Base-by-base conservation (phyloP, 2,797 vertebrate genomes). In the Gobionotothen gibberifrons region DNA sequence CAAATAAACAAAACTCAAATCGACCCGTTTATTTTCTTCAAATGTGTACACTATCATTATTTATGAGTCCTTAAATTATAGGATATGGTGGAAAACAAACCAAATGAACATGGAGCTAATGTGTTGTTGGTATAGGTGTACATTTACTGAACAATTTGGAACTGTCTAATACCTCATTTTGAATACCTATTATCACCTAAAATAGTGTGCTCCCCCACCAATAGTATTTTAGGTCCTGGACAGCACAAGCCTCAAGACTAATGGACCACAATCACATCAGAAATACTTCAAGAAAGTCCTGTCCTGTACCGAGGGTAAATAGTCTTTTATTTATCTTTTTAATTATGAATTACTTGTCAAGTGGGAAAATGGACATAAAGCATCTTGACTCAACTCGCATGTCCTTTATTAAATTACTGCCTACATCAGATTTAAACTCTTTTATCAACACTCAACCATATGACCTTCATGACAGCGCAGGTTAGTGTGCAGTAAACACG, bases 381-480 rank as follows among this genome's bases (percentile, higher is more conserved):
- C 29, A 67, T 68, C 48, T 62, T 52, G 2, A 46, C 43, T 73
- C 39, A 39, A 56, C 9, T 61, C 16, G 13, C 19, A 63, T 17
- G 12, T 66, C 2, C 13, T 62, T 76, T 57, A 70, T 65, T 71
- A 42, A 40, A 59, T 58, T 39, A 59, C 53, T 7, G 21, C 69
- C 56, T 51, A 47, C 67, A 64, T 55, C 29, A 6, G 26, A 59
- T 69, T 69, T 58, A 70, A 87, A 79, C 5, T 52, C 6, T 29
- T 68, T 43, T 21, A 4, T 22, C 58, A 83, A 71, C 72, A 86
- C 51, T 74, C 69, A 2, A 36, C 42, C 17, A 54, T n/a, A 32
- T 26, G 4, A 49, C 36, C 67, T 61, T 54, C 19, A 44, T n/a
- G 51, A 82, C 61, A 62, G 72, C 51, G 64, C 49, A 53, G 17